phyloP scores from a whole-genome alignment of 2,113 vertebrate genomes.

The Danio rerio region GRCz12tu NC_133189.1:22219001-22219500 shows the following conservation, averaged over 20 bases:
- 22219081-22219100: slow-evolving; percentile 47
- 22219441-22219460: no score
- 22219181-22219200: slow-evolving; percentile 31
- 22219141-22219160: slow-evolving; percentile 18
- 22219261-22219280: slow-evolving; percentile 18
- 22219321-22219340: no score
- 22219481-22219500: no score
- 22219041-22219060: neutral
- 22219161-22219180: slow-evolving; percentile 34
- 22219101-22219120: slow-evolving; percentile 31
- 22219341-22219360: no score
- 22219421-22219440: no score
- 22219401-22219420: no score
- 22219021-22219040: slow-evolving; percentile 46
- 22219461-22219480: no score
- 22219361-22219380: no score
- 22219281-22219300: neutral
- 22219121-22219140: slow-evolving; percentile 19
- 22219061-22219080: slow-evolving; percentile 45
- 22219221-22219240: neutral
- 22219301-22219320: neutral
- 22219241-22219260: slow-evolving; percentile 54
- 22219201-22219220: slow-evolving; percentile 25
- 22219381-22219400: no score
- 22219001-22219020: slow-evolving; percentile 38